phyloP scores from a whole-genome alignment of 2,113 vertebrate genomes.

The Tetrao urogallus region DNA sequence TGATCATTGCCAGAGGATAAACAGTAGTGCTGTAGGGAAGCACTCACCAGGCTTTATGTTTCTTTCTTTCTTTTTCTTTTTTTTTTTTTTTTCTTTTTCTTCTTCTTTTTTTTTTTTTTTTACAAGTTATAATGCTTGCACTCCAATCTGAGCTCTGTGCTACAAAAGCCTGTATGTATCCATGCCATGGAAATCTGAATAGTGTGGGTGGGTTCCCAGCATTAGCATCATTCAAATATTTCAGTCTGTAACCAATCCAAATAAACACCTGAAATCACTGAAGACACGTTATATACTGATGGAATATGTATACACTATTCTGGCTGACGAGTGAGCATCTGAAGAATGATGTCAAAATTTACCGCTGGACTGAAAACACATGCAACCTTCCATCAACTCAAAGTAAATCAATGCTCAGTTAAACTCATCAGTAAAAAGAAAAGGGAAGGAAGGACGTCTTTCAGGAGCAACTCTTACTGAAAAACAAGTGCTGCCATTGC shows the following conservation, averaged over 20 bases:
- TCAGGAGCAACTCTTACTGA: background rate
- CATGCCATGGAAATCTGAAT: background rate
- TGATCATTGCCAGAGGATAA: background rate
- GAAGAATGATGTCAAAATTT: background rate
- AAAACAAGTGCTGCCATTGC: background rate
- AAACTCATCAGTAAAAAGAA: background rate
- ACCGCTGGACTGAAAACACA: background rate
- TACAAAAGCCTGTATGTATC: background rate
- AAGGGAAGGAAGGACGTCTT: background rate
- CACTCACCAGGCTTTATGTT: background rate
- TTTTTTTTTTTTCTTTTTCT: background rate
- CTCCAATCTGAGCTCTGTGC: background rate
- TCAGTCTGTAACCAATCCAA: background rate
- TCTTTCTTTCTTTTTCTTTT: background rate
- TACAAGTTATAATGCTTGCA: background rate
- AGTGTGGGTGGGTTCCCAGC: background rate
- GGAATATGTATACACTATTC: background rate
- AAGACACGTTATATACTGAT: background rate
- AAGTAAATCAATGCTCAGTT: background rate
- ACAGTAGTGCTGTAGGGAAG: background rate
- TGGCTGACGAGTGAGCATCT: background rate
- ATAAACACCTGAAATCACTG: background rate
- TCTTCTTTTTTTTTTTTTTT: background rate
- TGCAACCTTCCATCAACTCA: background rate
- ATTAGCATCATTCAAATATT: accelerated